Evolutionary conservation across 2,888 invertebrate species (phyloP).

Genomic region (Drosophila mayaguana): DNA sequence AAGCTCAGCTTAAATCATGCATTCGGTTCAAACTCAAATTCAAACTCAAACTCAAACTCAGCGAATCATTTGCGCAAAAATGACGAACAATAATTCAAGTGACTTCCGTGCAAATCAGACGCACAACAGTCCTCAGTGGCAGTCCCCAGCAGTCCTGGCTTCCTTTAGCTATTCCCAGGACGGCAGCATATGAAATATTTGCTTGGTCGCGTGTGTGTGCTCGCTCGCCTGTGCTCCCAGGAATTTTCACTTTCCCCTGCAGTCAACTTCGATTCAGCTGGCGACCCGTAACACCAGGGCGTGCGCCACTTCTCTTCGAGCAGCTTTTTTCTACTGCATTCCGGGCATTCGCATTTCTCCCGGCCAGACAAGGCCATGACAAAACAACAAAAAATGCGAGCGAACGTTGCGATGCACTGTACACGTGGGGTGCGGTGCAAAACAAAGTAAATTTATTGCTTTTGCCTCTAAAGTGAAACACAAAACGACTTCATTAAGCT

Average conservation of each 20-base stretch:
- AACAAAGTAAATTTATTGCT: conserved; percentile 73
- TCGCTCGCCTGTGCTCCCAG: conserved; percentile 38
- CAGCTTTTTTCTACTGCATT: conserved; percentile 55
- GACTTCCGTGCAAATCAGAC: conserved; percentile 67
- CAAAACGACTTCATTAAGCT: conserved; percentile 80
- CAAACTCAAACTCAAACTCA: conserved; percentile 34
- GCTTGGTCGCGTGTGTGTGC: conserved; percentile 30
- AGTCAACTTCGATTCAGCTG: conserved; percentile 37
- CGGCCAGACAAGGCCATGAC: conserved; percentile 41
- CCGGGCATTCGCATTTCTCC: conserved; percentile 58
- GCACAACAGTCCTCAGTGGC: conserved; percentile 44
- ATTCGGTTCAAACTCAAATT: conserved; percentile 31
- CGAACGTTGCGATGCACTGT: conserved; percentile 38
- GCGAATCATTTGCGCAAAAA: conserved; percentile 44
- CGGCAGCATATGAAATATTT: conserved; percentile 65
- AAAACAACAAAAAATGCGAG: neutral
- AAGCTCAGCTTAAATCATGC: neutral
- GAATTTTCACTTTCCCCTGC: conserved; percentile 74
- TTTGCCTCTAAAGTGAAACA: conserved; percentile 72
- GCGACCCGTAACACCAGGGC: conserved; percentile 27
- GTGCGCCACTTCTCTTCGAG: neutral
- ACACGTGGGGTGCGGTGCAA: conserved; percentile 20
- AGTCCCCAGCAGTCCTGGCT: neutral
- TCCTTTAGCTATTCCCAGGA: conserved; percentile 8
- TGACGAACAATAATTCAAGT: conserved; percentile 64